Evolutionary conservation across 1,140 invertebrate genomes (phyloP), one percentile per base, ranked within the genome.

Genomic region (Caenorhabditis brenneri): DNA sequence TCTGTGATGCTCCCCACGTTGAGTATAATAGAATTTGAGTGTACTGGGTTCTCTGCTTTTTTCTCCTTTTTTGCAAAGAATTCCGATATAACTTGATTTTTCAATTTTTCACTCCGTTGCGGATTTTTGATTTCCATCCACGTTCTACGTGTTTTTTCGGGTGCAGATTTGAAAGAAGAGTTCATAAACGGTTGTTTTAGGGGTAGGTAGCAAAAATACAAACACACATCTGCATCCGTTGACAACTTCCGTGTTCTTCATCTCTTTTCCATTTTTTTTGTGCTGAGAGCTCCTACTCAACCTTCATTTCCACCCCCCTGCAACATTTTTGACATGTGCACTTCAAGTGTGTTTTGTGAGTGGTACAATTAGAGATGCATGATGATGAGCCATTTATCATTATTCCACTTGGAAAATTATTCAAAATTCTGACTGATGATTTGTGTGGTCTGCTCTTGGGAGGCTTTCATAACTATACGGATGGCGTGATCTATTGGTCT

Each of bases 321-420:
- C 36, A 74, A 74, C 65, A 74, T 74, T 42, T 74, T 39, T 42
- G 65, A 74, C 65, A 74, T 42, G 65, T 74, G 65, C 36, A 74
- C 36, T 42, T 74, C 36, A 74, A 74, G 36, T 74, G 60, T 65
- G 60, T 74, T 74, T 42, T 74, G 65, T 22, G 10, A n/a, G 58
- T 19, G 58, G 15, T n/a, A 65, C 24, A 33, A 19, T 36, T 33
- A 65, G 36, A 10, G 65, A 74, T 74, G 33, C 33, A 74, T 74
- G 65, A 74, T 42, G 65, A 74, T 46, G 36, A 65, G 19, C 53
- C 1, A 55, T 55, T 55, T 55, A 55, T 55, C 53, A 55, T 55
- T 55, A 9, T 55, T 27, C 22, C 2, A 27, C 19, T 2, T 7
- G 5, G 2, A 15, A 27, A 27, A 55, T 27, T 55, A 55, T 55